Base-by-base conservation (phyloP, 2,797 vertebrate species). In the Echeneis naucrates region DNA sequence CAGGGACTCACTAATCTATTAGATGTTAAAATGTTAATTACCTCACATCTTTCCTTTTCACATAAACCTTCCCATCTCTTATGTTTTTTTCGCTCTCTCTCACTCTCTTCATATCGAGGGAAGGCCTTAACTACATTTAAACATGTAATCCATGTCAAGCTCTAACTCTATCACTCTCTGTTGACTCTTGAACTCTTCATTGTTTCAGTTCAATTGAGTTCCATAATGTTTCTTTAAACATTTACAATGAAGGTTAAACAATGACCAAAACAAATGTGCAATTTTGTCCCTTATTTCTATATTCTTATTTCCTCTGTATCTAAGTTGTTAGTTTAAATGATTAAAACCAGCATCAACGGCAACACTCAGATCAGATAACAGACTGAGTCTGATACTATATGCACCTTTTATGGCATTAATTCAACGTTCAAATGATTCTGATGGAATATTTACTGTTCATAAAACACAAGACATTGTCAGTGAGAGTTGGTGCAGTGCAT, bases 121-220 rank as follows among this genome's bases (percentile, higher is more conserved):
- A 65, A 64, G 56, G 37, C 53, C 40, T 60, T 8, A 77, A 47
- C 79, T 84, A 61, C 73, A 84, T 85, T 86, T 82, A 86, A 72
- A 85, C 54, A 7, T 54, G 71, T 89, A 86, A 91, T 89, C 84
- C 87, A 53, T 32, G 17, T n/a, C 32, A 30, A 54, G 17, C 47
- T 13, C 12, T 9, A 13, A 23, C 23, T 11, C 53, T 16, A 4
- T 48, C 11, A 2, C 21, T 12, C 45, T 48, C 11, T 48, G 53
- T 30, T 37, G 33, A 54, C 51, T 27, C n/a, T 24, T 32, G 27
- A 19, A 11, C 33, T 37, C n/a, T 37, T 37, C n/a, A 37, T 55
- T 23, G 8, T 23, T 37, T 9, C 21, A n/a, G 3, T 47, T 23
- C 2, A 24, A 13, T 2, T 48, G 12, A 13, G 38, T 17, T 16